Evolutionary conservation across 2,113 vertebrate species (phyloP).

Genomic region (Heptranchias perlo): DNA sequence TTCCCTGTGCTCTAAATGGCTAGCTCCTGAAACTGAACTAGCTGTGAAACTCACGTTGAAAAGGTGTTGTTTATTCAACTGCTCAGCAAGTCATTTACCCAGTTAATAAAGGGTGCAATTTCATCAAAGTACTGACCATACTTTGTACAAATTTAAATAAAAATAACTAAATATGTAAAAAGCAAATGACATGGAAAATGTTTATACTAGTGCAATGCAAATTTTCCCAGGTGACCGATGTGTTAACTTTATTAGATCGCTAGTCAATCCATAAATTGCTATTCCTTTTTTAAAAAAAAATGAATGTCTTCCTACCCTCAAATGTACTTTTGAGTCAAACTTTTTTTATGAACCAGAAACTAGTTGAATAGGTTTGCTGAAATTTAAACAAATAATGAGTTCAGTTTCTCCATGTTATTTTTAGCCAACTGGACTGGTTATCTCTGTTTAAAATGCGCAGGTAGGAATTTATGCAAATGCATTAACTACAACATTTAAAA

Average conservation of each 20-base stretch:
- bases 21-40: slow-evolving; percentile 59
- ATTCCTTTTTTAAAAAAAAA: neutral
- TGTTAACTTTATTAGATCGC: neutral
- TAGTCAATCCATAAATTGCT: neutral
- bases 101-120: neutral
- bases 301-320: no score
- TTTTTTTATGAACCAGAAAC: neutral
- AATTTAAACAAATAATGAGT: neutral
- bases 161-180: neutral
- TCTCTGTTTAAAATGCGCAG: neutral
- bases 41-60: slow-evolving; percentile 41
- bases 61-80: neutral
- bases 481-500: no score
- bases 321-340: neutral
- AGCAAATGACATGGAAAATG: neutral
- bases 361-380: neutral
- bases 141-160: neutral
- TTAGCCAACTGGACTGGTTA: neutral
- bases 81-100: neutral
- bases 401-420: neutral
- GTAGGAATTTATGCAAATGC: neutral
- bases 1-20: slow-evolving; percentile 56
- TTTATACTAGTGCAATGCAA: neutral
- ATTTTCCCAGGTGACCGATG: neutral
- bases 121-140: neutral